Base-by-base conservation (phyloP, 2,888 invertebrate genomes). In the Thyatira batis region DNA sequence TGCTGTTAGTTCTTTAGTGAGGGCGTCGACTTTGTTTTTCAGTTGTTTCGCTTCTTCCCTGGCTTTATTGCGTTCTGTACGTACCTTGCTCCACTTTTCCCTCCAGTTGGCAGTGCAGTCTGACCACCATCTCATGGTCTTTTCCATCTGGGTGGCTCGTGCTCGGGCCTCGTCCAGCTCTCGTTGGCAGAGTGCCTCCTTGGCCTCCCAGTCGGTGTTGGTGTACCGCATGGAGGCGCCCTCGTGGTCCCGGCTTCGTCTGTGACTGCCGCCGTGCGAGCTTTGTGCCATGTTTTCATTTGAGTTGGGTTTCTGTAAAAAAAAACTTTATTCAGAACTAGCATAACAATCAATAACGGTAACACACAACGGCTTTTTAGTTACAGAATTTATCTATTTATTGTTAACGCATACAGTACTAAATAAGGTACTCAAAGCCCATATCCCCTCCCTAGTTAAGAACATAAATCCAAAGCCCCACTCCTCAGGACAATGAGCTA, bases 81-180 rank as follows among this genome's bases (percentile, higher is more conserved):
- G 94, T 33, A 69, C 96, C 90, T 98, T 98, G 84, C 97, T 97
- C 99, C 99, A 99, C 80, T 99, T 99, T 94, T 93, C 98, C 94
- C 91, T 85, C 99, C 99, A 51, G 97, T 98, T 99, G 96, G 98
- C 97, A 0, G 99, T 99, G 83, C 99, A 99, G 82, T 99, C 99
- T 0, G 98, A 98, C 99, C 99, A 99, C 99, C 99, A 99, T 56
- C 98, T 93, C 98, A 99, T 99, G 0, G 99, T 99, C 87, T 99
- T 99, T 84, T 99, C 99, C 99, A 99, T 99, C 87, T 99, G 99
- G 0, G 98, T 96, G 13, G 98, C 98, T 60, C 99, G 91, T 3
- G 98, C 98, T 65, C 98, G 93, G 0, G 98, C 98, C 79, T 99
- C 99, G 77, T 99, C 98, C 63, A 99, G 91, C 82, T 99, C 99